Base-by-base conservation (phyloP, 2,113 vertebrate genomes). In the Ammodramus savannarum region DNA sequence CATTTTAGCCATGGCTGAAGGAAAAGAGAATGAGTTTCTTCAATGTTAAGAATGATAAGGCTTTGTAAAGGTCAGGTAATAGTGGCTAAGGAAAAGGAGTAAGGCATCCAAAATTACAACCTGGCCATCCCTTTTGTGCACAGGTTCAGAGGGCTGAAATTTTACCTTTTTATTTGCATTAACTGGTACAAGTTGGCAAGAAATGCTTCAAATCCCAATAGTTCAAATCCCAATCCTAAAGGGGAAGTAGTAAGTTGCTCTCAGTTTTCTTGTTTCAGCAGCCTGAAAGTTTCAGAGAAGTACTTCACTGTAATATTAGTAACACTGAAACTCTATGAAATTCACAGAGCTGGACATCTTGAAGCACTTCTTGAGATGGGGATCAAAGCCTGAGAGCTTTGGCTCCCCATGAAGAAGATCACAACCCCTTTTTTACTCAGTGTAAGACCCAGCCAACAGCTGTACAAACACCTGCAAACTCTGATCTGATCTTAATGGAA, bases 391-490 rank as follows among this genome's bases (percentile, higher is more conserved):
- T 84, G 76, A 89, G 52, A 85, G 71, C 66, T 87, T 90, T 86
- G 75, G 61, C 72, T 93, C 86, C 91, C 92, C n/a, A 25, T 85
- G 90, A 59, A 94, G 92, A 77, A 94, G 69, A 95, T 89, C 80
- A 78, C 88, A 94, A 79, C 66, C 49, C 34, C 54, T 46, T 93
- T 96, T 87, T 87, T 44, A 49, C 32, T 83, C 57, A 36, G n/a
- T 62, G 7, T 87, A 85, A 93, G 59, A 74, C 55, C 41, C 59
- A 76, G 85, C 87, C 57, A 91, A 77, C 90, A 94, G 92, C 93
- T 97, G 92, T 95, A 95, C 85, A 95, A 96, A 96, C 90, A 96
- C 91, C 91, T 96, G 72, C 68, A 81, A 75, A 88, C 78, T 81
- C 92, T 90, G 79, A 94, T 81, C 75, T 95, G 85, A 94, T 96